Evolutionary conservation across 2,888 invertebrate genomes (phyloP).

Genomic region (Ethmia dodecea): DNA sequence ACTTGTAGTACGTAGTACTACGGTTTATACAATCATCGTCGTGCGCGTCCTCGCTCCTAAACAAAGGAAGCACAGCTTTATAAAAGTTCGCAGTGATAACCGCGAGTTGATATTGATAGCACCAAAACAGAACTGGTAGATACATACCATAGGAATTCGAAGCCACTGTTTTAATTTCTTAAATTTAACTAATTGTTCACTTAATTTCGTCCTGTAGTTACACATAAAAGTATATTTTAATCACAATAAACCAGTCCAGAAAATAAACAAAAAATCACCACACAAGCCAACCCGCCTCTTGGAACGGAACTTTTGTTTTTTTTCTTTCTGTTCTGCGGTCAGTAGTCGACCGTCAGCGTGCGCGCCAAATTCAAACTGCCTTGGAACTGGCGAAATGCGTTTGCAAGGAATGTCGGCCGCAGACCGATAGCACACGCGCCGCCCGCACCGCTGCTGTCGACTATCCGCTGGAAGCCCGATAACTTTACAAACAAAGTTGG

Average conservation of each 20-base stretch:
- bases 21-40: constrained; percentile 40
- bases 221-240: constrained; percentile 4
- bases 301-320: not conserved
- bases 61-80: constrained; percentile 66
- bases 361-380: constrained; percentile 70
- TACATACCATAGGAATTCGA: constrained; percentile 33
- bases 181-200: constrained; percentile 4
- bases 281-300: constrained; percentile 1
- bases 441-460: no score
- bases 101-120: constrained; percentile 24
- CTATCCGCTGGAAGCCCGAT: constrained; percentile 2
- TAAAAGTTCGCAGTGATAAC: constrained; percentile 61
- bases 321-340: constrained; percentile 1
- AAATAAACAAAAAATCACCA: constrained; percentile 9
- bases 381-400: constrained; percentile 18
- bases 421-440: constrained; percentile 6
- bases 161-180: constrained; percentile 6
- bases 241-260: constrained; percentile 3
- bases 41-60: constrained; percentile 62
- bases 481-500: constrained; percentile 9
- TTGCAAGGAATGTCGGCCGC: constrained; percentile 18
- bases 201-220: constrained; percentile 3
- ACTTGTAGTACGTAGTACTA: constrained; percentile 37
- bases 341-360: constrained; percentile 40
- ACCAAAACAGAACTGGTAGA: constrained; percentile 40